Evolutionary conservation across 2,797 vertebrate genomes (phyloP), one percentile per base, ranked within the genome.

Genomic region (Hoplostethus atlanticus): DNA sequence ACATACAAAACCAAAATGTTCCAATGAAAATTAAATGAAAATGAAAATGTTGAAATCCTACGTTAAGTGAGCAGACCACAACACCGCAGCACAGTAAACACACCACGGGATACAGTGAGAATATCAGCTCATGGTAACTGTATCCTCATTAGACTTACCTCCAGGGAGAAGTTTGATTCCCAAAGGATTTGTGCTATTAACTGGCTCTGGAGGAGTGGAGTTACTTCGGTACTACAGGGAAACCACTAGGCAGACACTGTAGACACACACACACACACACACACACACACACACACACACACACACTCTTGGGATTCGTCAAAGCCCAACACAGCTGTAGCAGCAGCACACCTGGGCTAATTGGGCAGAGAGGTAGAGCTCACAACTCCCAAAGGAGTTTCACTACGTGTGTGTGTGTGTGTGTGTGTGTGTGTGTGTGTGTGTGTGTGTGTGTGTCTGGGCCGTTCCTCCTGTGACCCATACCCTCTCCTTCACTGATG

Each of bases 401-500:
- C 25, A 10, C 8, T n/a, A 21, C n/a, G 55, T 57, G 36, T 40
- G 34, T n/a, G 38, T 0, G 21, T 54, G 42, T 44, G 42, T 44
- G 55, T 57, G 36, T 40, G 34, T n/a, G 38, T 0, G 21, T 54
- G 42, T 44, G 42, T 44, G 42, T 44, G 42, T 44, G 42, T 44
- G 40, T 44, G 40, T 44, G 63, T 10, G 16, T 5, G 34, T 63
- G 31, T 13, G 10, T 58, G 74, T 42, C 53, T 57, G 36, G 31
- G 42, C 34, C 4, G 6, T 60, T 7, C 34, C 62, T 50, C 10
- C 0, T 54, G 52, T 71, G 73, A 80, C 74, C 74, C n/a, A 12
- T 16, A 75, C 62, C 67, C 30, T 82, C 73, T 86, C 77, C 73
- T 84, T 85, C 84, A 80, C 86, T 87, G 85, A 86, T 87, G 68